These are phyloP conservation scores for Atractosteus spatula DNA, from an alignment of 2,113 vertebrate species.

Conservation along the genomic window DNA sequence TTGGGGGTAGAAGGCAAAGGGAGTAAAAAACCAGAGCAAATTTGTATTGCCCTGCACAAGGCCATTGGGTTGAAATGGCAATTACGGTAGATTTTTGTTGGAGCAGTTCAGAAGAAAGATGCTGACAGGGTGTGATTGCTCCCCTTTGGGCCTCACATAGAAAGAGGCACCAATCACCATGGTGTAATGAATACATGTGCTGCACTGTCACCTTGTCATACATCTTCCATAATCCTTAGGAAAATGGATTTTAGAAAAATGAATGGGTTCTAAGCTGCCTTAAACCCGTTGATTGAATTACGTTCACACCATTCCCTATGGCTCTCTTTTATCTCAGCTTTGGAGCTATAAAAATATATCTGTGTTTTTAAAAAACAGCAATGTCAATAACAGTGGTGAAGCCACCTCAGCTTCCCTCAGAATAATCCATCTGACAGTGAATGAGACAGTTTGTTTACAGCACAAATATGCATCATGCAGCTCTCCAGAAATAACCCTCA, in stretches of 20 bases:
- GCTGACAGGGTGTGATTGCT: conserved; percentile 26
- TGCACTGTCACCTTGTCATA: background rate
- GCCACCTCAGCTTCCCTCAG: background rate
- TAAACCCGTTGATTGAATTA: conserved; percentile 34
- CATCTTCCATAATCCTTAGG: conserved; percentile 42
- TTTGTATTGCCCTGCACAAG: too few relatives aligned
- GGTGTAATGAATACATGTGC: background rate
- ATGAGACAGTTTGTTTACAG: too few relatives aligned
- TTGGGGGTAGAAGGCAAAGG: too few relatives aligned
- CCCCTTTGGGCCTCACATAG: conserved; percentile 18
- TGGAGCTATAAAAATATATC: background rate
- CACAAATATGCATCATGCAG: too few relatives aligned
- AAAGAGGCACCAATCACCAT: conserved; percentile 23
- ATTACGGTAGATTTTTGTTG: too few relatives aligned
- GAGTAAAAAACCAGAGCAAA: too few relatives aligned
- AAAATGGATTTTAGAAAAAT: conserved; percentile 51
- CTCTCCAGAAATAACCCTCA: too few relatives aligned
- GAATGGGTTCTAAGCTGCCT: conserved; percentile 42
- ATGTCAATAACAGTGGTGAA: background rate
- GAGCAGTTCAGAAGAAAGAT: background rate
- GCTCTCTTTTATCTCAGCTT: conserved; percentile 7
- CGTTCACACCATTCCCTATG: conserved; percentile 23
- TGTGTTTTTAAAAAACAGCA: background rate
- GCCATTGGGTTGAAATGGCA: too few relatives aligned
- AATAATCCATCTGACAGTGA: too few relatives aligned